These are phyloP conservation scores for Tursiops truncatus DNA, from an alignment of 2,113 vertebrate species.

Conservation along the genomic window DNA sequence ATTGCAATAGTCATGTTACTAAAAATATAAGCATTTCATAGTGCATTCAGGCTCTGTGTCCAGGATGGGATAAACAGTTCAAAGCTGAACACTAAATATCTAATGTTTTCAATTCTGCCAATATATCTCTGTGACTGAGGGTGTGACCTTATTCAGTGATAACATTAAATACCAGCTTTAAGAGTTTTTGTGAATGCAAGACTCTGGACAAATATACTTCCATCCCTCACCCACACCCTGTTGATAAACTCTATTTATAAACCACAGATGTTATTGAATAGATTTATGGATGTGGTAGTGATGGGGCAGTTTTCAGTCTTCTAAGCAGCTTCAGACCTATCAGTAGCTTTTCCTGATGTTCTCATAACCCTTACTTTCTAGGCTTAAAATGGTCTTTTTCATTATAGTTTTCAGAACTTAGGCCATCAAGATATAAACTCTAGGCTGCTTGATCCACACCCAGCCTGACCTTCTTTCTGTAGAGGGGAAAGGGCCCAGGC, in stretches of 20 bases:
- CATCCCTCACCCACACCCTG: background rate
- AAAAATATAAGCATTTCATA: background rate
- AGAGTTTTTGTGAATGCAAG: background rate
- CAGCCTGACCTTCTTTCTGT: background rate
- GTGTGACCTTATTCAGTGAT: background rate
- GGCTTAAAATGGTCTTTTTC: background rate
- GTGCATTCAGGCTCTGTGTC: background rate
- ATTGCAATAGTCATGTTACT: background rate
- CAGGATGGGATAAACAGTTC: background rate
- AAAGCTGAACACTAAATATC: background rate
- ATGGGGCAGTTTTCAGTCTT: background rate
- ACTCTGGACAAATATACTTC: background rate
- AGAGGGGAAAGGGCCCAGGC: background rate
- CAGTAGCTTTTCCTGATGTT: background rate
- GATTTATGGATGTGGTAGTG: background rate
- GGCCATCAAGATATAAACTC: background rate
- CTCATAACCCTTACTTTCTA: background rate
- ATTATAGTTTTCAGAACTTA: background rate
- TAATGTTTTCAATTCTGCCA: background rate
- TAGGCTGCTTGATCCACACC: background rate
- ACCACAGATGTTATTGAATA: background rate
- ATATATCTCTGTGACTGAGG: background rate
- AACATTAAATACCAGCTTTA: background rate
- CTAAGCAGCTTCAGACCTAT: background rate
- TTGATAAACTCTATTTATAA: background rate